Base-by-base conservation (phyloP, 2,113 vertebrate genomes). In the Pitta sordida region DNA sequence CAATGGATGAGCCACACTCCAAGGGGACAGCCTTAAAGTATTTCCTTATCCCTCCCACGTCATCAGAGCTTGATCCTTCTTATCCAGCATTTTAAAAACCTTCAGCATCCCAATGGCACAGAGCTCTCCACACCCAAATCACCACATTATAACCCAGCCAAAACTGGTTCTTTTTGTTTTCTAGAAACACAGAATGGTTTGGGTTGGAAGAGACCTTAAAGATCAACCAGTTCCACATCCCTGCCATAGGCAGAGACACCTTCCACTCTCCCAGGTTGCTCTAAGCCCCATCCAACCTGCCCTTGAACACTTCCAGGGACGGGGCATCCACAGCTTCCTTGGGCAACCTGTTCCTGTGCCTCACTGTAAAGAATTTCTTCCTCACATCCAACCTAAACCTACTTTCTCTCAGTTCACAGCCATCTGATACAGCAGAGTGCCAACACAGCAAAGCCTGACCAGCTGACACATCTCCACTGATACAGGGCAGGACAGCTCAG, bases 401-500 rank as follows among this genome's bases (percentile, higher is more conserved):
- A 10, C 34, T 52, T 77, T 83, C 71, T 41, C 34, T 13, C 1
- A n/a, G 70, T 82, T 68, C 19, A 13, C 34, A 78, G 13, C 77
- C 84, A 85, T 82, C 83, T 78, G 80, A 95, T 27, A 56, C 73
- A 92, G 62, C 3, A 3, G 63, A 91, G 90, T 56, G 94, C 92
- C 95, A 94, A 43, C 68, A 36, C 44, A 56, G 73, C 92, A 89
- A 82, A 76, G 23, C 21, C 89, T 83, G 94, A 65, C 86, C 95
- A 95, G 95, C 89, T 94, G 94, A 95, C 83, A 76, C 93, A 92
- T 91, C 53, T 69, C 79, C 49, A 9, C 77, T 24, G 67, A 51
- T 51, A 65, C 86, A 76, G 91, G 84, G 86, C 93, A 93, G 91
- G 86, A 95, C 83, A 64, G 96, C 92, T 91, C 91, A 91, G 94